Evolutionary conservation across 2,113 vertebrate species (phyloP).

Genomic region (Hippocampus comes): DNA sequence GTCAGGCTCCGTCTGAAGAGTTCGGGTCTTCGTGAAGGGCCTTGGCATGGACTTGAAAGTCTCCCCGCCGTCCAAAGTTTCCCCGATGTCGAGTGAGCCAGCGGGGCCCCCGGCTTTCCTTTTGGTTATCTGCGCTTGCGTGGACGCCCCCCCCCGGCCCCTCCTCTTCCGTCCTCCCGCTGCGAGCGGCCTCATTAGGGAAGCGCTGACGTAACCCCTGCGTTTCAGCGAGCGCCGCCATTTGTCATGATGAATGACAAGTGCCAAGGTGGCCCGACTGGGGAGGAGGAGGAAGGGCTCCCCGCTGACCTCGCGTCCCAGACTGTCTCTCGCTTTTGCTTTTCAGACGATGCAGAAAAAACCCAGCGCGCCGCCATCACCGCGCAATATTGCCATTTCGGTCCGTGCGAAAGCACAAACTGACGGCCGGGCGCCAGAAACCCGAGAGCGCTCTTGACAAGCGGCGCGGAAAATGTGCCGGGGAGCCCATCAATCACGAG

Average conservation of each 20-base stretch:
- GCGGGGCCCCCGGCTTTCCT: slow-evolving; percentile 17
- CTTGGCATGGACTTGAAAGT: neutral
- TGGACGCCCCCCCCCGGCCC: slow-evolving; percentile 15
- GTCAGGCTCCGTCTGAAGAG: too few species aligned
- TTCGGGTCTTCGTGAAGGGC: too few species aligned
- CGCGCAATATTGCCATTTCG: slow-evolving; percentile 2
- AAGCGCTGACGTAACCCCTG: slow-evolving; percentile 64
- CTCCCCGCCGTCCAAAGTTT: neutral
- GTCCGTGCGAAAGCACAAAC: slow-evolving; percentile 20
- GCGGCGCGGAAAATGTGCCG: slow-evolving; percentile 40
- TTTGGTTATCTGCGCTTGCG: slow-evolving; percentile 32
- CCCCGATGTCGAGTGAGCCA: neutral
- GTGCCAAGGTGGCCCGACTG: slow-evolving; percentile 41
- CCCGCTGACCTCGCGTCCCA: slow-evolving; percentile 6
- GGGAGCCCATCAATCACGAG: slow-evolving; percentile 55
- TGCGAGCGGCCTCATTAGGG: slow-evolving; percentile 67
- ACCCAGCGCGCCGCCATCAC: neutral
- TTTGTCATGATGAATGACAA: slow-evolving; percentile 72
- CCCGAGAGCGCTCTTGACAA: slow-evolving; percentile 49
- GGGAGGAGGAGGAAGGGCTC: slow-evolving; percentile 37
- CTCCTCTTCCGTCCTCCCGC: slow-evolving; percentile 48
- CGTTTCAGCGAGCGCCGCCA: slow-evolving; percentile 58
- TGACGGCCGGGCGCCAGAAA: slow-evolving; percentile 40
- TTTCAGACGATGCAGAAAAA: neutral
- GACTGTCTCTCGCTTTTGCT: slow-evolving; percentile 25